Evolutionary conservation across 2,797 vertebrate species (phyloP), one percentile per base, ranked within the genome.

Genomic region (Trichosurus vulpecula): DNA sequence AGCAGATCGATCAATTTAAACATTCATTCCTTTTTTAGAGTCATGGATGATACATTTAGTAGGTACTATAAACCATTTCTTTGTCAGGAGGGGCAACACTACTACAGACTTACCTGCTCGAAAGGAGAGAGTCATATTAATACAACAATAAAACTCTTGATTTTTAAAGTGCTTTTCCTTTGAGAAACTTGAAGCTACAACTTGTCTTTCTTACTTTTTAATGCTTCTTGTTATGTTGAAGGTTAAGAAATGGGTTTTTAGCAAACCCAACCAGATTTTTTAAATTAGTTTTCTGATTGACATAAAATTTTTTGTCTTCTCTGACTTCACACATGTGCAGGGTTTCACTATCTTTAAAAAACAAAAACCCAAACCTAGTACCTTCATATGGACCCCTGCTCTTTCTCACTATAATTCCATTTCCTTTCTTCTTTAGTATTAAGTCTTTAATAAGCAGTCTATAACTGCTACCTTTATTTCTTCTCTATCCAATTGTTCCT

Each of bases 201-300:
- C 51, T 94, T 96, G 93, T 92, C 54, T 92, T 97, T 94, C 54
- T 94, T 13, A 96, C 94, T 95, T 97, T 87, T 97, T 94, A 91
- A 74, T 95, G 35, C 87, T 91, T 91, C 4, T 87, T 81, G 54
- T 41, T 52, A 54, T 96, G 94, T n/a, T 58, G 31, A 52, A 81
- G 58, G 47, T 52, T 95, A 95, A 96, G 55, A 96, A 96, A 93
- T 22, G 94, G 87, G 93, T 96, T 98, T 96, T 55, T 92, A 97
- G 47, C 56, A 90, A 95, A 96, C 96, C 90, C 90, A 90, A 14
- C 56, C 0, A 51, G 41, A 90, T 89, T 92, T 96, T 96, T 94
- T 94, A 90, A 41, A 35, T 29, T 66, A 58, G 54, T 52, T 94
- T 54, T 35, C 54, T 92, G 5, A 30, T 54, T 35, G 54, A 16